phyloP scores from a whole-genome alignment of 2,888 invertebrate genomes.

The Entomobrya proxima region DNA sequence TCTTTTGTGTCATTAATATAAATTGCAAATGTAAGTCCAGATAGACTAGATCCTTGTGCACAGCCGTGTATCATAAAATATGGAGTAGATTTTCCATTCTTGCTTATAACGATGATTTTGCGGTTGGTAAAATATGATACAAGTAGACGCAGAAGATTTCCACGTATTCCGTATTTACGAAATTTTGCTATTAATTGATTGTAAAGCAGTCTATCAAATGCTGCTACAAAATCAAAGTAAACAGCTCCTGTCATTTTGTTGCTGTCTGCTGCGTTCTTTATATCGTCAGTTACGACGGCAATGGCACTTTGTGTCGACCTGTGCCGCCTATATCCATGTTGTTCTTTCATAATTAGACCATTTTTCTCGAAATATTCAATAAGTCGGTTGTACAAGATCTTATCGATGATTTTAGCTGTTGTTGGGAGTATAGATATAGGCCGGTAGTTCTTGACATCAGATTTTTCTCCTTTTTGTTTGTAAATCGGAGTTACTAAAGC shows the following conservation, averaged over 20 bases:
- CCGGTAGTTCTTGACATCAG: neutral
- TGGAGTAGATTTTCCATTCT: neutral
- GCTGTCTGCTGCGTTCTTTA: neutral
- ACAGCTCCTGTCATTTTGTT: neutral
- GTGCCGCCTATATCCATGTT: neutral
- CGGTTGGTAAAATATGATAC: neutral
- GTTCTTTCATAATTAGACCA: neutral
- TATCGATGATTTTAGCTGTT: neutral
- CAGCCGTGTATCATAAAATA: neutral
- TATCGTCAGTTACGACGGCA: neutral
- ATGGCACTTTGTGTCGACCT: neutral
- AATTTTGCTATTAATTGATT: neutral
- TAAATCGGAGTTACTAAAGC: neutral
- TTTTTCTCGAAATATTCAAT: neutral
- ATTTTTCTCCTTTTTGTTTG: neutral
- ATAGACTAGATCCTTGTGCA: neutral
- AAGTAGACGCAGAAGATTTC: neutral
- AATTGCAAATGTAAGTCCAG: neutral
- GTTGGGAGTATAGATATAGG: conserved; percentile 3
- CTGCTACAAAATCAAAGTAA: neutral
- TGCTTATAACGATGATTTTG: neutral
- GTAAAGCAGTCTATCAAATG: neutral
- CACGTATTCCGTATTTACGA: neutral
- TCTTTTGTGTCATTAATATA: neutral
- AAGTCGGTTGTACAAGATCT: neutral